Conservation (phyloP, 2,113 vertebrate genomes). For the Amphilophus citrinellus region DNA sequence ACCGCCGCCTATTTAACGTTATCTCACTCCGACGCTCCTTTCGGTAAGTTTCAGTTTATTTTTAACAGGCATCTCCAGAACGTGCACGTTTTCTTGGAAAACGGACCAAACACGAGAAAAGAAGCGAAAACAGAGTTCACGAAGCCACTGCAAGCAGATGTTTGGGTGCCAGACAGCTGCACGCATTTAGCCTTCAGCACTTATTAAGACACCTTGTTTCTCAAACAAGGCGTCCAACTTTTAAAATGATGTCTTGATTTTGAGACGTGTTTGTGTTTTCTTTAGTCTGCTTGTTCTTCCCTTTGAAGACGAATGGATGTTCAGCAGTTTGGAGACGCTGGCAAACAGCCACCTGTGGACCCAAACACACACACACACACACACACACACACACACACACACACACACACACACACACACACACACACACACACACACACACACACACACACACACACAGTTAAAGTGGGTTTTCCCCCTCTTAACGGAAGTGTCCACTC, state of each 20-base stretch:
- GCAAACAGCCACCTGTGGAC: conserved; percentile 39
- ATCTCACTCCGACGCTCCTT: conserved; percentile 36
- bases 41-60: background rate
- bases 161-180: conserved; percentile 39
- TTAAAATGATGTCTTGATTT: conserved; percentile 36
- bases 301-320: conserved; percentile 29
- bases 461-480: conserved; percentile 35
- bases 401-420: conserved; percentile 6
- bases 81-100: background rate
- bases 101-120: background rate
- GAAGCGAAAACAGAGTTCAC: conserved; percentile 8
- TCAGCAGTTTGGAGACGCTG: conserved; percentile 29
- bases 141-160: conserved; percentile 23
- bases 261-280: conserved; percentile 21
- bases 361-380: background rate
- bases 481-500: conserved; percentile 62
- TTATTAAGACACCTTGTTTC: conserved; percentile 24
- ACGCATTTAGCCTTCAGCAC: background rate
- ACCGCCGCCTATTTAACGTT: conserved; percentile 22
- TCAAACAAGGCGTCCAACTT: conserved; percentile 7
- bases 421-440: conserved; percentile 16
- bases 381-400: no score
- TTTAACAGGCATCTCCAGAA: background rate
- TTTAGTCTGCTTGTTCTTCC: conserved; percentile 13
- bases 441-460: conserved; percentile 18